Evolutionary conservation across 2,888 invertebrate genomes (phyloP).

Genomic region (Pherbina coryleti): DNA sequence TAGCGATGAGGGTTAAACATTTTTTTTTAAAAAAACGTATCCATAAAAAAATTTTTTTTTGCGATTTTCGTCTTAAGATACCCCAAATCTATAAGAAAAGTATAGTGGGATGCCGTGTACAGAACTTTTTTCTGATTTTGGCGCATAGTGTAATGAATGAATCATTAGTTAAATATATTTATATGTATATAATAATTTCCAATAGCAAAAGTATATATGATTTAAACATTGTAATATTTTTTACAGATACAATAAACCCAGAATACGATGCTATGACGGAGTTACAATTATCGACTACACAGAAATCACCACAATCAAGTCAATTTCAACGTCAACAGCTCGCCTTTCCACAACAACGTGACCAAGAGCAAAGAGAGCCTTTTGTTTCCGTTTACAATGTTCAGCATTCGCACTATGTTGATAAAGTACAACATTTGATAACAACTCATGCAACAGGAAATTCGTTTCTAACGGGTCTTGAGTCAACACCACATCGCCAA

Average conservation of each 20-base stretch:
- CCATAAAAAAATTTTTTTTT: too few species aligned
- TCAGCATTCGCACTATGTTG: conserved; percentile 20
- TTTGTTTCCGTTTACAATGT: conserved; percentile 16
- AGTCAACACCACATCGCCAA: conserved; percentile 10
- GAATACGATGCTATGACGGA: background rate
- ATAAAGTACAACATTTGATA: background rate
- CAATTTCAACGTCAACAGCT: too few species aligned
- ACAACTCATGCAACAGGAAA: background rate
- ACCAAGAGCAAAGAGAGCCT: conserved; percentile 12
- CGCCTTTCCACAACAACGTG: background rate
- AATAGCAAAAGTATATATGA: background rate
- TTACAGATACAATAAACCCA: conserved; percentile 4
- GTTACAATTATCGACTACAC: background rate
- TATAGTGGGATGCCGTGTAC: too few species aligned
- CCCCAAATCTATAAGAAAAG: too few species aligned
- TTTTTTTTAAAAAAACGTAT: too few species aligned
- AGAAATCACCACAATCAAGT: background rate
- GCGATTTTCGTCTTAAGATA: too few species aligned
- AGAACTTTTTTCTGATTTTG: too few species aligned
- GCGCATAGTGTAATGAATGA: too few species aligned
- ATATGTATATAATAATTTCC: too few species aligned
- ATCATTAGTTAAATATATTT: too few species aligned
- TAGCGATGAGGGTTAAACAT: too few species aligned
- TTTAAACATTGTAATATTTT: background rate
- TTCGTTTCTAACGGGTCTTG: background rate